phyloP scores from a whole-genome alignment of 2,113 vertebrate genomes.

The Peromyscus polionotus region DNA sequence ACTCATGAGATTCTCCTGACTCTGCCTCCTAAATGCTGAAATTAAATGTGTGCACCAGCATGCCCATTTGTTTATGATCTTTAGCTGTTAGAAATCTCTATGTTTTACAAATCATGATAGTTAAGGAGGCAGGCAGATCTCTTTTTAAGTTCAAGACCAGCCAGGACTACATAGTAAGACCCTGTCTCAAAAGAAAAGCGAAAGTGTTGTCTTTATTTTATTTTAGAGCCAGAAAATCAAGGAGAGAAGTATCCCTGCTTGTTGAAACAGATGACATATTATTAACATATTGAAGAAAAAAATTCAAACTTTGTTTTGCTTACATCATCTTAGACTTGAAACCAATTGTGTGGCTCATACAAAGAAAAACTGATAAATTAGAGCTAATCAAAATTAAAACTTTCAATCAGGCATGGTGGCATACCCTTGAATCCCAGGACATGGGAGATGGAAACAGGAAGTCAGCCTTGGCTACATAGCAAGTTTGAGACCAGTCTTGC shows the following conservation, averaged over 20 bases:
- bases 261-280: not conserved
- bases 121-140: not conserved
- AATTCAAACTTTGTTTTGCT: not conserved
- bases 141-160: not conserved
- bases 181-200: not conserved
- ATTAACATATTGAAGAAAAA: not conserved
- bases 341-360: not conserved
- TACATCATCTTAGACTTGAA: not conserved
- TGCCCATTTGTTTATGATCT: not conserved
- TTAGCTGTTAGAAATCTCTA: not conserved
- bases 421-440: not conserved
- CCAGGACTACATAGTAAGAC: not conserved
- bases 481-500: not conserved
- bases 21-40: not conserved
- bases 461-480: not conserved
- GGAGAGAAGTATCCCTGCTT: not conserved
- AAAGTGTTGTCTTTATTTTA: not conserved
- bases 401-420: not conserved
- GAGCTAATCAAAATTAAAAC: not conserved
- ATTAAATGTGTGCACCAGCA: not conserved
- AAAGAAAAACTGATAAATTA: not conserved
- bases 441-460: not conserved
- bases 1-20: not conserved
- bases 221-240: not conserved
- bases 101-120: not conserved